Evolutionary conservation across 2,113 vertebrate species (phyloP), one percentile per base, ranked within the genome.

Genomic region (Lagenorhynchus albirostris): DNA sequence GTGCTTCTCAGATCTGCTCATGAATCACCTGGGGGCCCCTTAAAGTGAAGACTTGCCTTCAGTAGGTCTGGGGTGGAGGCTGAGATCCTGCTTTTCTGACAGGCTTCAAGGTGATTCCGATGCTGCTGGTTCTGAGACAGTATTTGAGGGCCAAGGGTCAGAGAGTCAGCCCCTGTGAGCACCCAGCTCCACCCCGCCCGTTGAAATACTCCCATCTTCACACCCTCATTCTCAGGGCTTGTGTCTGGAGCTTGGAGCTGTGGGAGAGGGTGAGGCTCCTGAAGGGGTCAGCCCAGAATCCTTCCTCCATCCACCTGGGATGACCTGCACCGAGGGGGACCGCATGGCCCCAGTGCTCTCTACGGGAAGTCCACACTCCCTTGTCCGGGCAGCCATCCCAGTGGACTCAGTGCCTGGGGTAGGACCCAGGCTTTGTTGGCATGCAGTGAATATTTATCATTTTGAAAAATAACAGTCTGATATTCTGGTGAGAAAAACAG

Each of bases 401-500:
- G 29, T 76, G 62, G 62, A 82, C 84, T 92, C 79, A 12, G 38
- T 68, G 71, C 67, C 53, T 92, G 55, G 67, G 76, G 50, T n/a
- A 62, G 68, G 83, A 94, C 38, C 29, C 71, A 6, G 90, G 87
- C 63, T 86, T 87, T 86, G 26, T 76, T 96, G 92, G 80, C 83
- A 84, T 80, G 29, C 68, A 92, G 71, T 53, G 47, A 60, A 33
- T 88, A 65, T 86, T 97, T 92, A 95, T 96, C 86, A 53, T 91
- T 91, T 88, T 94, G 80, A 96, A 96, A 94, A 98, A 68, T 81
- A 89, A 90, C 77, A 97, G 53, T 76, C 83, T 95, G 65, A 94
- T 96, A 84, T 47, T 96, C 74, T 81, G 76, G 65, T 85, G 87
- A 92, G 90, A 92, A 95, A 97, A 97, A 95, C 74, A 89, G 81